phyloP scores from a whole-genome alignment of 2,797 vertebrate genomes.

The Bucorvus abyssinicus region DNA sequence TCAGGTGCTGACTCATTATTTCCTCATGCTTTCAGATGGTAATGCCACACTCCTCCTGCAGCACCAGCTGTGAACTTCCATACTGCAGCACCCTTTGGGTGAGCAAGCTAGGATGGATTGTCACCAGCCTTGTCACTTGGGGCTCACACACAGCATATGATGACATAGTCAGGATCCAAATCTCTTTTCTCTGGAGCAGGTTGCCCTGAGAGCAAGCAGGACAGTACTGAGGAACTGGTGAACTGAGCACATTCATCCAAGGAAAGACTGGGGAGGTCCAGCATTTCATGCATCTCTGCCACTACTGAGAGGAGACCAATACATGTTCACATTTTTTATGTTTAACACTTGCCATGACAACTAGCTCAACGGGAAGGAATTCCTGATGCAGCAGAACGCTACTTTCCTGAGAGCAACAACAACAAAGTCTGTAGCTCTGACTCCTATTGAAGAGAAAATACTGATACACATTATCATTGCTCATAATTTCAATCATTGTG shows the following conservation, averaged over 20 bases:
- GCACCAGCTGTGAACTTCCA: not conserved
- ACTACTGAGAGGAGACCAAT: not conserved
- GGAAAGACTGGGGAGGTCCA: not conserved
- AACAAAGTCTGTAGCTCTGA: not conserved
- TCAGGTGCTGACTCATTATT: not conserved
- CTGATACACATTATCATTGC: not conserved
- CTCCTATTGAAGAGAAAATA: not conserved
- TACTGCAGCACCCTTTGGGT: not conserved
- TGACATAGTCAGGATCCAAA: not conserved
- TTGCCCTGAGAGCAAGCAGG: not conserved
- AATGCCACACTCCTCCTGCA: not conserved
- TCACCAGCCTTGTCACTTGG: not conserved
- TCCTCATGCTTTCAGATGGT: not conserved
- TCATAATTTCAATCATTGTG: not conserved
- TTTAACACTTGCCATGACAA: not conserved
- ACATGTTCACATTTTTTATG: not conserved
- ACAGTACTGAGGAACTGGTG: fast-evolving
- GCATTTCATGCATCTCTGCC: not conserved
- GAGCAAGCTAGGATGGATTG: not conserved
- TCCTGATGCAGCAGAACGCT: not conserved
- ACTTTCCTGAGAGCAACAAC: not conserved
- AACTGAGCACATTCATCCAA: not conserved
- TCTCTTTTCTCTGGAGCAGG: not conserved
- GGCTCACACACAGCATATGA: fast-evolving
- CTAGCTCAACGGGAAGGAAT: not conserved